Conservation (phyloP, 2,113 vertebrate species). For the Tachysurus fulvidraco region DNA sequence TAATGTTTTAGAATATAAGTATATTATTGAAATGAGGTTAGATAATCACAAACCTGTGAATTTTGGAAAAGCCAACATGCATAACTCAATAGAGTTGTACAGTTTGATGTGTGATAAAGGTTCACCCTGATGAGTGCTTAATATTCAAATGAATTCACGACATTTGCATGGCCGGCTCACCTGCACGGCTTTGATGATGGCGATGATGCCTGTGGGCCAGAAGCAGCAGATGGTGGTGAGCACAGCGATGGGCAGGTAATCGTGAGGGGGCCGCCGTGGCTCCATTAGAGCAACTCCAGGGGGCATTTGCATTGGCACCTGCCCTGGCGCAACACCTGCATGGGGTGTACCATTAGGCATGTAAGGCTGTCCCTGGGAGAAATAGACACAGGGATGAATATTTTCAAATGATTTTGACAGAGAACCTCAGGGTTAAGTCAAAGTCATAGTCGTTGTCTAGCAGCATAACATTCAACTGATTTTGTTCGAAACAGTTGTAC, state of each 20-base stretch:
- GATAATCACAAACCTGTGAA: neutral
- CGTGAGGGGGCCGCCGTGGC: constrained; percentile 84
- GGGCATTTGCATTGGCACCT: constrained; percentile 83
- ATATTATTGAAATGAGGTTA: neutral
- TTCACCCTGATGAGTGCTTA: neutral
- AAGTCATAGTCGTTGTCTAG: neutral
- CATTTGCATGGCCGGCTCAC: constrained; percentile 61
- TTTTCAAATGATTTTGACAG: neutral
- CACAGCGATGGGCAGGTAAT: constrained; percentile 92
- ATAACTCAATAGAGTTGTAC: neutral
- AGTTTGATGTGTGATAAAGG: neutral
- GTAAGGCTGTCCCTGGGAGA: constrained; percentile 73
- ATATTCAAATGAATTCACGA: constrained; percentile 14
- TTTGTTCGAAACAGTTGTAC: neutral
- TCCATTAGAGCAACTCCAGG: constrained; percentile 85
- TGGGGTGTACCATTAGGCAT: constrained; percentile 67
- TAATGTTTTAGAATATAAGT: neutral
- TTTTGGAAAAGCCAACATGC: neutral
- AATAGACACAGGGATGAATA: neutral
- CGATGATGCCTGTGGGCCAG: constrained; percentile 93
- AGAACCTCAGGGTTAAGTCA: neutral
- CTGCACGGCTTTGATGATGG: constrained; percentile 93
- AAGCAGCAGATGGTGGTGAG: constrained; percentile 94
- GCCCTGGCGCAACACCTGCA: constrained; percentile 68
- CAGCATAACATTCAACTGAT: neutral